Percentiles rank a stretch among this genome's conserved stretches.
phyloP scores from a whole-genome alignment of 1,140 invertebrate genomes.

The Protaetia brevitarsis region DNA sequence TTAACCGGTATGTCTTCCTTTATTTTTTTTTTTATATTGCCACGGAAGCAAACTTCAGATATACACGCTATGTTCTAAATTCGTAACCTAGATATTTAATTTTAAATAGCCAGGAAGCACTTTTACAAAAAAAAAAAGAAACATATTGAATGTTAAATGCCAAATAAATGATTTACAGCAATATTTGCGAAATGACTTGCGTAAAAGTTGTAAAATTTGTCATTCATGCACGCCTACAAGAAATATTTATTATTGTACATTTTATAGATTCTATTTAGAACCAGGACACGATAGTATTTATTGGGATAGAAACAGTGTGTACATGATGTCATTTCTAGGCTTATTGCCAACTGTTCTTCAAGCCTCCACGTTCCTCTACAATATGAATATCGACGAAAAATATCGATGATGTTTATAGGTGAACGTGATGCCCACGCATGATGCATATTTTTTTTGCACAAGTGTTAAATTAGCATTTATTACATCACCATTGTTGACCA shows the following conservation, averaged over 20 bases:
- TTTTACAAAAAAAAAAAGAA: too few species aligned
- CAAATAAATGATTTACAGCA: too few species aligned
- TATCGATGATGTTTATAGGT: neutral
- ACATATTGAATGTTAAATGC: too few species aligned
- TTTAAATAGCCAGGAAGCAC: too few species aligned
- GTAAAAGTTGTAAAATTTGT: neutral
- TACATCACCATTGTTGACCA: neutral
- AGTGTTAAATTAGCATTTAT: slow-evolving; percentile 12
- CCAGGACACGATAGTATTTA: neutral
- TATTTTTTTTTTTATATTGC: too few species aligned
- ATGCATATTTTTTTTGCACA: neutral
- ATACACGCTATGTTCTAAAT: too few species aligned
- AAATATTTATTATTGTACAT: neutral
- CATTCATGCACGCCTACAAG: neutral
- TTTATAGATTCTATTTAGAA: slow-evolving; percentile 1
- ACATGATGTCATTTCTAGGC: neutral
- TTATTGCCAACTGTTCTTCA: neutral
- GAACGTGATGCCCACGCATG: neutral
- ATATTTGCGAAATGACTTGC: neutral
- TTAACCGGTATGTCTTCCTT: too few species aligned
- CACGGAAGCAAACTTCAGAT: too few species aligned
- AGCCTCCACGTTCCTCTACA: neutral
- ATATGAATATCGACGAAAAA: neutral
- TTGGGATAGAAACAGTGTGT: neutral
- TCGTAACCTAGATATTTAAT: too few species aligned